Percentiles rank a stretch among this genome's conserved stretches.
phyloP scores from a whole-genome alignment of 1,140 invertebrate genomes.

The Trachymyrmex septentrionalis region DNA sequence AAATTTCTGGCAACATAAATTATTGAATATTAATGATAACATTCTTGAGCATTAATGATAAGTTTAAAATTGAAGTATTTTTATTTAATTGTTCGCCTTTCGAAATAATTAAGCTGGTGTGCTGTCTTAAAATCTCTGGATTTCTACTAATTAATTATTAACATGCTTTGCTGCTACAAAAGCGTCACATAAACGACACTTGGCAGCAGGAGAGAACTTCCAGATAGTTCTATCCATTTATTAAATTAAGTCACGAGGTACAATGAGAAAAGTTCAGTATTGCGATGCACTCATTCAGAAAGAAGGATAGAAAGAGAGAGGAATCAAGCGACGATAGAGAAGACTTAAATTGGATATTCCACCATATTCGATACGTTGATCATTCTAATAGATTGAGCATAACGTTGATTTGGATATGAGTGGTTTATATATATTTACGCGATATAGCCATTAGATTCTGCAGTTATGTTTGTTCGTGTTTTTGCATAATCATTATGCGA shows the following conservation, averaged over 20 bases:
- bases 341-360: neutral
- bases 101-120: no score
- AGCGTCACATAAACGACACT: neutral
- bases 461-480: no score
- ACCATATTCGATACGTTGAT: neutral
- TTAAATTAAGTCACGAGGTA: neutral
- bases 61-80: no score
- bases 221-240: constrained; percentile 21
- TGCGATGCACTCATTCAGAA: no score
- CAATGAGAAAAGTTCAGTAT: neutral
- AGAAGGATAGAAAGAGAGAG: neutral
- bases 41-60: no score
- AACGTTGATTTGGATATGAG: neutral
- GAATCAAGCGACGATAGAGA: neutral
- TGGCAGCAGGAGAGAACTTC: neutral
- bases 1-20: neutral
- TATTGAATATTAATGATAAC: neutral
- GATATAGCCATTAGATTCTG: neutral
- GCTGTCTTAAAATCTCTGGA: no score
- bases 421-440: neutral
- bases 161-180: no score
- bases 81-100: no score
- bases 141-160: no score
- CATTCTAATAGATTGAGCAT: neutral
- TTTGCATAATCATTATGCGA: no score